These are phyloP conservation scores for Pachliopta kotzebuea DNA, from an alignment of 2,888 invertebrate species.

Conservation along the genomic window DNA sequence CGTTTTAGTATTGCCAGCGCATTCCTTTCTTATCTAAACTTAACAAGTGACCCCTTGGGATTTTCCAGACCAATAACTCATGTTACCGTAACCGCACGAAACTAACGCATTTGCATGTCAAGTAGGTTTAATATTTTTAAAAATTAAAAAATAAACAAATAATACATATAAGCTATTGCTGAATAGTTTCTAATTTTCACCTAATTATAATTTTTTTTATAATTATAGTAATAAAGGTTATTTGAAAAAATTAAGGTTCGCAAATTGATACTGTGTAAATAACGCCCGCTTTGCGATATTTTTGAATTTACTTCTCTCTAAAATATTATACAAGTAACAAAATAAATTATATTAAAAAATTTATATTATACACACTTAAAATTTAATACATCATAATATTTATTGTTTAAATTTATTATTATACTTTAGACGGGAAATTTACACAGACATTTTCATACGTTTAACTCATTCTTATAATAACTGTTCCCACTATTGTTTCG, in stretches of 20 bases:
- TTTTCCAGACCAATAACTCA: conserved; percentile 14
- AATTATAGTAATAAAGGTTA: no score
- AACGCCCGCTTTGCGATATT: no score
- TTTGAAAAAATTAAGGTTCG: no score
- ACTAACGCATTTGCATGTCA: conserved; percentile 15
- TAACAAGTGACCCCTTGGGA: conserved; percentile 14
- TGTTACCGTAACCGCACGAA: conserved; percentile 17
- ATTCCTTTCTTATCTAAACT: not conserved
- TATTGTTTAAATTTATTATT: not conserved
- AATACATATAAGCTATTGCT: no score
- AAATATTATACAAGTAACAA: no score
- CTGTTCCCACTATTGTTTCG: not conserved
- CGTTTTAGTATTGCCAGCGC: not conserved
- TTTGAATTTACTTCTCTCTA: no score
- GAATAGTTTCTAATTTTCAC: no score
- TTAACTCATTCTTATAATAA: not conserved
- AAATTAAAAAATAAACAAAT: no score
- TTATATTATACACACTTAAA: not conserved
- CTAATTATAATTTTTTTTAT: no score
- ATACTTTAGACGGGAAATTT: not conserved
- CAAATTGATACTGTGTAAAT: no score
- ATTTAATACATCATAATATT: not conserved
- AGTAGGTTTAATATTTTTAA: not conserved
- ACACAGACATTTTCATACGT: not conserved
- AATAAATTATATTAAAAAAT: not conserved